Base-by-base conservation (phyloP, 2,113 vertebrate genomes). In the Cynoglossus semilaevis region DNA sequence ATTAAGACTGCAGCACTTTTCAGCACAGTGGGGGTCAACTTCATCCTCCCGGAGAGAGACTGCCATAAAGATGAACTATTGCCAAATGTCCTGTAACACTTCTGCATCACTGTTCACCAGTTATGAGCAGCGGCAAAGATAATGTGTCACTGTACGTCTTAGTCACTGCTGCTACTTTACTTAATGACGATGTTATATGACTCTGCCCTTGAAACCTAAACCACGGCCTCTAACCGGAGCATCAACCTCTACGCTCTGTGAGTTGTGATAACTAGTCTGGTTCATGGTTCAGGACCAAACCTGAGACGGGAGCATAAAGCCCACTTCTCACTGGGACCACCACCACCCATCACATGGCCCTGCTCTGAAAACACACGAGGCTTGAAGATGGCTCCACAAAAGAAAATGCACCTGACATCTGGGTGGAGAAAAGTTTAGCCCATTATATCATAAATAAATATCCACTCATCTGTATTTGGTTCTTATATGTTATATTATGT, bases 131-230 rank as follows among this genome's bases (percentile, higher is more conserved):
- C 29, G 57, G 72, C 51, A 52, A 58, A 77, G 79, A 74, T 74
- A 77, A 56, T 63, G 61, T 84, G 74, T 77, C 67, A 42, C 63
- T 78, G 72, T 79, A 68, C 77, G 72, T 80, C 63, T 74, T 66
- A 66, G 81, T 73, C 84, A 76, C 75, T 72, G 72, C 68, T 75
- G 79, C 71, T 79, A 70, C 73, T 70, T 81, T 65, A 47, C 67
- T 29, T 80, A 79, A 83, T 75, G 81, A 81, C 75, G 80, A 55
- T 45, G 82, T 70, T 82, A 81, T 70, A 80, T 14, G 80, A 83
- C 56, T 81, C 74, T 79, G 74, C 47, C 78, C 79, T 75, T 83
- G 75, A 85, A 82, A 82, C 75, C 70, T 55, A 70, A 77, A 75
- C 65, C 65, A 29, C 71, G 38, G 37, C 60, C 35, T 43, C 66